Conservation (phyloP, 2,888 invertebrate species). For the Mycalesis mineus region DNA sequence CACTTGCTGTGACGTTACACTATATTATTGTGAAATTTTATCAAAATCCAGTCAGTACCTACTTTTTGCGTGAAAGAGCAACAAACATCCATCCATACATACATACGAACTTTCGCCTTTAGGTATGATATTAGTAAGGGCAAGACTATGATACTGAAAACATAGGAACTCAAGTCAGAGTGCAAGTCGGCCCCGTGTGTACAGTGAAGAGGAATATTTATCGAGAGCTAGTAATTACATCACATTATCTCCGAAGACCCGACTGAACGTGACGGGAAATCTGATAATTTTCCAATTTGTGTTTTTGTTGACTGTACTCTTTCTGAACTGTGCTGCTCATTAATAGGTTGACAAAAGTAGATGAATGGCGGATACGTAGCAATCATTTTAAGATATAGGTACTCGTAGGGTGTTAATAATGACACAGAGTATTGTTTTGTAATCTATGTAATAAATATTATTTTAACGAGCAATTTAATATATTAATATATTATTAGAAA, state of each 20-base stretch:
- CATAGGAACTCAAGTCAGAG: background rate
- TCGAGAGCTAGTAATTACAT: conserved; percentile 39
- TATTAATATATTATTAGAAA: no score
- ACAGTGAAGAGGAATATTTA: conserved; percentile 23
- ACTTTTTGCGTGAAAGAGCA: no score
- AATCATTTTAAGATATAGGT: background rate
- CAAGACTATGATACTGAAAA: background rate
- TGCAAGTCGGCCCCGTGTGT: conserved; percentile 8
- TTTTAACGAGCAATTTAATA: no score
- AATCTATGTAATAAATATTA: no score
- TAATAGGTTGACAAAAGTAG: background rate
- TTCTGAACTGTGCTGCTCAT: conserved; percentile 2
- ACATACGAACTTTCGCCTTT: no score
- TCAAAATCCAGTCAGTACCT: no score
- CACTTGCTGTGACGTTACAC: no score
- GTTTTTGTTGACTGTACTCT: conserved; percentile 18
- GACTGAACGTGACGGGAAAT: conserved; percentile 43
- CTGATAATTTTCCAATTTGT: conserved; percentile 40
- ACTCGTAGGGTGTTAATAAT: no score
- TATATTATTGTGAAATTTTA: no score
- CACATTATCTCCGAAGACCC: conserved; percentile 44
- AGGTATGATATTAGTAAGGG: background rate
- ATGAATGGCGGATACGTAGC: background rate
- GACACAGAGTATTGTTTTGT: no score
- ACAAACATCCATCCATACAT: no score